Conservation (phyloP, 2,888 invertebrate species). For the Synergus umbraculus region DNA sequence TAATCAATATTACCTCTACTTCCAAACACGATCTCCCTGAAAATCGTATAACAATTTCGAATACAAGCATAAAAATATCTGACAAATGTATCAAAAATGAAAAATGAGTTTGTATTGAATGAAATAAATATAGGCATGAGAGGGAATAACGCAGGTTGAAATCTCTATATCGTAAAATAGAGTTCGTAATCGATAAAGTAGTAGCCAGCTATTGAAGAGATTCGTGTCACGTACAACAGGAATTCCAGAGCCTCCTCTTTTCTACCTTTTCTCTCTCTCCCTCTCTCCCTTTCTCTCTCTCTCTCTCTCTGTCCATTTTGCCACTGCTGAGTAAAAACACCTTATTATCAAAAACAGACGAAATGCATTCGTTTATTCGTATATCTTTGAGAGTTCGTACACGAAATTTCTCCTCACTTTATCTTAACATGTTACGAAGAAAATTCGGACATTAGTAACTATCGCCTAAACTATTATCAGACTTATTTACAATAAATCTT, state of each 20-base stretch:
- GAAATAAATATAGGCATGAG: background rate
- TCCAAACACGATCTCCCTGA: no score
- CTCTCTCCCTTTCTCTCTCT: conserved; percentile 39
- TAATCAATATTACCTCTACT: no score
- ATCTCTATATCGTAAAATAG: conserved; percentile 35
- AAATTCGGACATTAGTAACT: conserved; percentile 67
- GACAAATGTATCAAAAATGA: background rate
- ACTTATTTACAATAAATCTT: conserved; percentile 73
- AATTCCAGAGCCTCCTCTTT: conserved; percentile 54
- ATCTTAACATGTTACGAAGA: conserved; percentile 59
- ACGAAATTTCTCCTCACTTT: conserved; percentile 55
- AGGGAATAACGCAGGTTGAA: no score
- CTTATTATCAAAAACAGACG: conserved; percentile 71
- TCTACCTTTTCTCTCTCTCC: background rate
- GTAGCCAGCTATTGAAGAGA: conserved; percentile 48
- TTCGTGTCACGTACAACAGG: conserved; percentile 60
- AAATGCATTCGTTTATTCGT: conserved; percentile 68
- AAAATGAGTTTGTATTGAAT: background rate
- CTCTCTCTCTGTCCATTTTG: conserved; percentile 16
- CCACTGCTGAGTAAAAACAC: conserved; percentile 41
- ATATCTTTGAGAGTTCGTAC: conserved; percentile 55
- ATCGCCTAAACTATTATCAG: conserved; percentile 60
- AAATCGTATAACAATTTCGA: no score
- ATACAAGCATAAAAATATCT: background rate
- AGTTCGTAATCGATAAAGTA: conserved; percentile 58